Conservation (phyloP, 2,113 vertebrate species). For the Vombatus ursinus region DNA sequence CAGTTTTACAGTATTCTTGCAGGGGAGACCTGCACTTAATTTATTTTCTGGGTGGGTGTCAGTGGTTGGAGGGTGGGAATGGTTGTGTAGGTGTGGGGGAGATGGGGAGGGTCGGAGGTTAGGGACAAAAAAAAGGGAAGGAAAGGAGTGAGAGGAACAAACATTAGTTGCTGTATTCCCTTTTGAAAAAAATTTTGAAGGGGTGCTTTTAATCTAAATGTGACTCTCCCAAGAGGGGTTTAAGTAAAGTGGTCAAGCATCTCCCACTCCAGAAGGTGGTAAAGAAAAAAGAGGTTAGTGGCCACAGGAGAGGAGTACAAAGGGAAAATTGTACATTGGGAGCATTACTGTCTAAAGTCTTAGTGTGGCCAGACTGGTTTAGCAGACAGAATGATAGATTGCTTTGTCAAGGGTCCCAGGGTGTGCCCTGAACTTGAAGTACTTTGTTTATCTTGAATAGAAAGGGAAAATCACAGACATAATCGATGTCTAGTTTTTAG, state of each 20-base stretch:
- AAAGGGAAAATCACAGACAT: slow-evolving; percentile 91
- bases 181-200: slow-evolving; percentile 28
- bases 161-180: background rate
- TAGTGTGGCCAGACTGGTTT: slow-evolving; percentile 94
- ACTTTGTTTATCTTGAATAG: slow-evolving; percentile 99
- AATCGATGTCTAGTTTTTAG: slow-evolving; percentile 93
- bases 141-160: slow-evolving; percentile 42
- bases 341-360: slow-evolving; percentile 86
- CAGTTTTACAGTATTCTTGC: slow-evolving; percentile 76
- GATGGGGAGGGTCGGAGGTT: background rate
- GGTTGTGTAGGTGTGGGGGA: slow-evolving; percentile 1
- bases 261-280: slow-evolving; percentile 88
- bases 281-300: slow-evolving; percentile 87
- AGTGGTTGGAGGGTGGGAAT: slow-evolving; percentile 12
- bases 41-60: slow-evolving; percentile 61
- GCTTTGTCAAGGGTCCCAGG: slow-evolving; percentile 99
- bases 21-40: slow-evolving; percentile 53
- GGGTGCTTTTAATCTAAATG: slow-evolving; percentile 77
- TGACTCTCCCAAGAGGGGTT: slow-evolving; percentile 85
- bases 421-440: slow-evolving; percentile 99
- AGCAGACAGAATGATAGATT: slow-evolving; percentile 98
- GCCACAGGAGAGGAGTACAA: slow-evolving; percentile 89
- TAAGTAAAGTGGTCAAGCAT: slow-evolving; percentile 90
- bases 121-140: slow-evolving; percentile 30
- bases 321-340: slow-evolving; percentile 91